These are phyloP conservation scores for Chloebia gouldiae DNA, from an alignment of 2,113 vertebrate species.

Conservation along the genomic window DNA sequence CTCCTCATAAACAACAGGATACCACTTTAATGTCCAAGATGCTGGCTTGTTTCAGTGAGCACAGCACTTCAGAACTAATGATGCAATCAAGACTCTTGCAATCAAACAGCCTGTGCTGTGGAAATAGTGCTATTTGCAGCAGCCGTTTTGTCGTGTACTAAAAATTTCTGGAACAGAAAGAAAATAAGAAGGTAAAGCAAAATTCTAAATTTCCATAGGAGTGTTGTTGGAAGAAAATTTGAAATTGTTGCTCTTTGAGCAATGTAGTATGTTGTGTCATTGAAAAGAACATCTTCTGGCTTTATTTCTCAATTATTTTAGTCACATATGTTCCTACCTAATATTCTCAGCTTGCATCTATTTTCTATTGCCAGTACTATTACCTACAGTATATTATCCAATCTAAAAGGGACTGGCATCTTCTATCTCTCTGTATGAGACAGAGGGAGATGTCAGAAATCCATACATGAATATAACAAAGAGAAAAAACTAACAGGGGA, in stretches of 20 bases:
- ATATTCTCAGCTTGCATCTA: conserved; percentile 71
- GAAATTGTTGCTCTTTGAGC: conserved; percentile 47
- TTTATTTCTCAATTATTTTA: conserved; percentile 77
- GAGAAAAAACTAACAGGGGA: not conserved
- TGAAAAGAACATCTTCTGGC: conserved; percentile 51
- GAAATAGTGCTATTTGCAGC: conserved; percentile 80
- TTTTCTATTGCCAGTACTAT: conserved; percentile 63
- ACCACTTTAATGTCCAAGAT: conserved; percentile 89
- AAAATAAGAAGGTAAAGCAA: conserved; percentile 75
- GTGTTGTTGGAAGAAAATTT: conserved; percentile 32
- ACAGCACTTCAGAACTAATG: conserved; percentile 90
- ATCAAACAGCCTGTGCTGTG: conserved; percentile 86
- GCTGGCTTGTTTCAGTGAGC: conserved; percentile 87
- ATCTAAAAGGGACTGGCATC: conserved; percentile 64
- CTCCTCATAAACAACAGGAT: conserved; percentile 87
- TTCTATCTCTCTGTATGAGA: conserved; percentile 36
- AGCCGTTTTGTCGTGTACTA: conserved; percentile 75
- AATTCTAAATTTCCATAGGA: conserved; percentile 66
- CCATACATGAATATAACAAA: conserved; percentile 58
- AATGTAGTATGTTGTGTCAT: conserved; percentile 36
- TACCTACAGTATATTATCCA: conserved; percentile 68
- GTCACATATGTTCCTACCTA: conserved; percentile 71
- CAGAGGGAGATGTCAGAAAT: conserved; percentile 33
- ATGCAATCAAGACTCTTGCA: conserved; percentile 87
- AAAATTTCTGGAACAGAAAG: conserved; percentile 79